Evolutionary conservation across 2,113 vertebrate species (phyloP).

Genomic region (Bungarus multicinctus): DNA sequence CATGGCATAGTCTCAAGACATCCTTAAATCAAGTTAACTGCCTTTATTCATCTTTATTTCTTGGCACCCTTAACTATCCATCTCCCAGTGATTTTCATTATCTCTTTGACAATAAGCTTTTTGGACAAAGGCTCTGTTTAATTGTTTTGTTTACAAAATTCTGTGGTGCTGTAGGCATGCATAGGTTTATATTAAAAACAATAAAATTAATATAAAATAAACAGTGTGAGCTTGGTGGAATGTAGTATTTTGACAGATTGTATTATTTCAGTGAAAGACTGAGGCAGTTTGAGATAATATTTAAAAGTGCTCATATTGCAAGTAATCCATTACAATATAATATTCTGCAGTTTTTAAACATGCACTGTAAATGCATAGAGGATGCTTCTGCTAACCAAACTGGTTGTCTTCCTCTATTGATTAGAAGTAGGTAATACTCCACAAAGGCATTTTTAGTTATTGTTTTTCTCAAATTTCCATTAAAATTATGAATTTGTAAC

Average conservation of each 20-base stretch:
- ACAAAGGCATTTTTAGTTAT: not conserved
- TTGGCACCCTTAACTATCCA: not conserved
- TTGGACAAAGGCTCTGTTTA: not conserved
- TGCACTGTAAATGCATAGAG: not conserved
- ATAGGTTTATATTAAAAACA: not conserved
- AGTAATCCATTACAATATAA: not conserved
- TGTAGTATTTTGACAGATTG: not conserved
- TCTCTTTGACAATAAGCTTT: not conserved
- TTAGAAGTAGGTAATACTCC: not conserved
- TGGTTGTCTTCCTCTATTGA: not conserved
- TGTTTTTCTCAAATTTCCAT: not conserved
- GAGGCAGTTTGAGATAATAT: not conserved
- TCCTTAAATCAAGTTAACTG: not conserved
- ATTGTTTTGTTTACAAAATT: not conserved
- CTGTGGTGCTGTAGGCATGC: not conserved
- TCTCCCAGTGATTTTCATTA: not conserved
- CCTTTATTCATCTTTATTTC: not conserved
- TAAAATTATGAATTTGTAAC: not conserved
- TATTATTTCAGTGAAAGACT: not conserved
- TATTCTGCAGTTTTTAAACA: not conserved
- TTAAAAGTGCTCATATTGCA: not conserved
- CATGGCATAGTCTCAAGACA: not conserved
- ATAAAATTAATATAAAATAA: not conserved
- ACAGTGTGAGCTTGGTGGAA: not conserved
- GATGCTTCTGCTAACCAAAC: not conserved